A percentile compares a stretch with the other conserved stretches of the same genome.
Conservation (phyloP, 2,888 invertebrate genomes). For the Eristalinus aeneus region DNA sequence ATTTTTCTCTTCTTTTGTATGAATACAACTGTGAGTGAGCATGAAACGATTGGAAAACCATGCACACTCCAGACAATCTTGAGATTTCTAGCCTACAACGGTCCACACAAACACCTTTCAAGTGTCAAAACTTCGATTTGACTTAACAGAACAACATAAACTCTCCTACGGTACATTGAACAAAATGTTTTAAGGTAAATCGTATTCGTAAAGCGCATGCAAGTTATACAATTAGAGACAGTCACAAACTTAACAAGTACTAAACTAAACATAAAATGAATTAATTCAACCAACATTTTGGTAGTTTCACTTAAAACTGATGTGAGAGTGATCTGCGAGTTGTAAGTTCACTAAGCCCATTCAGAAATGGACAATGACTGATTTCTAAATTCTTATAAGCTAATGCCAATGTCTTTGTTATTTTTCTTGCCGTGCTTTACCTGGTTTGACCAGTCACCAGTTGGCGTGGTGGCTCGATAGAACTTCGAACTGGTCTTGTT, state of each 20-base stretch:
- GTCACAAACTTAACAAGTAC: conserved; percentile 36
- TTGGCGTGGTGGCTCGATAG: conserved; percentile 90
- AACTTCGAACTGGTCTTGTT: conserved; percentile 96
- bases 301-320: conserved; percentile 6
- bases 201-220: conserved; percentile 34
- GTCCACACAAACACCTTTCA: neutral
- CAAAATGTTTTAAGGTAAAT: neutral
- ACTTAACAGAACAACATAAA: neutral
- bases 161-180: neutral
- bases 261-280: conserved; percentile 7
- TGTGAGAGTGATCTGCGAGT: conserved; percentile 24
- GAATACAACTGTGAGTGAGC: conserved; percentile 32
- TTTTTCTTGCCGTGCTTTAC: conserved; percentile 81
- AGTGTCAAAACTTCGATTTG: neutral
- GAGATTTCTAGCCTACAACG: neutral
- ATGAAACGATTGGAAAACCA: conserved; percentile 14
- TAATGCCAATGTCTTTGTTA: conserved; percentile 73
- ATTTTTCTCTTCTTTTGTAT: conserved; percentile 43
- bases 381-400: conserved; percentile 14
- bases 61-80: conserved; percentile 16
- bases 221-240: conserved; percentile 25
- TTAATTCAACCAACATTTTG: neutral
- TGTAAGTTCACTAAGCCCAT: neutral
- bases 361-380: neutral
- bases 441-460: conserved; percentile 94